These are phyloP conservation scores for Aplocera efformata DNA, from an alignment of 2,888 invertebrate species.

Conservation along the genomic window DNA sequence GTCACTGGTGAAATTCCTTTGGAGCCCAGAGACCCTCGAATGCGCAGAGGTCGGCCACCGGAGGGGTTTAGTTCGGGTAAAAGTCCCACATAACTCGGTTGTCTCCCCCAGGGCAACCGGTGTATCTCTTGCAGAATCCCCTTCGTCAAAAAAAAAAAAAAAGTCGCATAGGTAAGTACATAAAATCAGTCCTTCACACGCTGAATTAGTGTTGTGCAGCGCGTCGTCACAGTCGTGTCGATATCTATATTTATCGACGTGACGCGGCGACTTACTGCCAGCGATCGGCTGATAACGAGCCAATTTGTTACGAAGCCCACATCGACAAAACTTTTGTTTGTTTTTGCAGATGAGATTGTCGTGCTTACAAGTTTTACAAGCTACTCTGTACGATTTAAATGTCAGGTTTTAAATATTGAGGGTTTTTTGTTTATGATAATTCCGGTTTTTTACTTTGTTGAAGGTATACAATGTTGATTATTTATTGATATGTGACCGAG, in stretches of 20 bases:
- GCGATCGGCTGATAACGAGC: constrained; percentile 66
- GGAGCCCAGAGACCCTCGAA: no score
- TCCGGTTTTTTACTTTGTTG: constrained; percentile 8
- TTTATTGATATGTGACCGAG: no score
- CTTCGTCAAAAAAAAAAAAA: no score
- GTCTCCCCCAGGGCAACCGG: no score
- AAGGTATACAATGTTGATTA: background rate
- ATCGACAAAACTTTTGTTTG: constrained; percentile 44
- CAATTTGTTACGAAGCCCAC: constrained; percentile 61
- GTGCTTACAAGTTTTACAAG: constrained; percentile 30
- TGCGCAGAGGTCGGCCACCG: no score
- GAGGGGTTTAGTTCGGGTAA: no score
- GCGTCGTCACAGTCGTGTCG: constrained; percentile 53
- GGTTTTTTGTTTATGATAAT: constrained; percentile 1
- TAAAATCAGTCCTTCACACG: constrained; percentile 41
- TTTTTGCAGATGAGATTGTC: constrained; percentile 42
- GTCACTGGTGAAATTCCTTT: no score
- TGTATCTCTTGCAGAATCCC: no score
- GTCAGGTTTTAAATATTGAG: constrained; percentile 5
- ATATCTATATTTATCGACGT: constrained; percentile 67
- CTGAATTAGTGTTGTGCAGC: constrained; percentile 55
- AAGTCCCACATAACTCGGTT: no score
- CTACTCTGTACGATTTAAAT: constrained; percentile 26
- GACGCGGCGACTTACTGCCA: constrained; percentile 63
- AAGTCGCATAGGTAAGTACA: constrained; percentile 16